Evolutionary conservation across 1,140 invertebrate species (phyloP).

Genomic region (Trigoniulus corallinus): DNA sequence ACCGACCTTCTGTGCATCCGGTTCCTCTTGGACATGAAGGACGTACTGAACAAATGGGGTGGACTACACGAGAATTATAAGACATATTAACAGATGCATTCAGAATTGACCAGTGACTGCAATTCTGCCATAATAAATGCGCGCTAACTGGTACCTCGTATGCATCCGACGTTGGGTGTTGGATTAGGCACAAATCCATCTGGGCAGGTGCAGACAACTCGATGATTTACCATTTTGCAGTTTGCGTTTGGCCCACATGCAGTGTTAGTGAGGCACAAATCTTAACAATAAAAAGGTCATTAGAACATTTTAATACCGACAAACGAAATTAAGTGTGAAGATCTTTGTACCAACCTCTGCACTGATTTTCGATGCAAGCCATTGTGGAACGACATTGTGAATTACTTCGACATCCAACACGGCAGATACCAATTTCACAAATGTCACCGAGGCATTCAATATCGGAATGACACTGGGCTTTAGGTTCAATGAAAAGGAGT

Average conservation of each 20-base stretch:
- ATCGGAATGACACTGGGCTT: conserved; percentile 4
- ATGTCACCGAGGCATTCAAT: conserved; percentile 8
- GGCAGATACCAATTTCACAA: conserved; percentile 4
- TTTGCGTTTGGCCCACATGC: conserved; percentile 69
- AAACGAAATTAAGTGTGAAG: not conserved
- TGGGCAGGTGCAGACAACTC: conserved; percentile 60
- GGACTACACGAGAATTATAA: conserved; percentile 4
- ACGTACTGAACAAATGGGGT: conserved; percentile 41
- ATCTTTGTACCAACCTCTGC: conserved; percentile 19
- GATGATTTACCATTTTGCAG: conserved; percentile 61
- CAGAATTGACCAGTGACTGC: too few relatives aligned
- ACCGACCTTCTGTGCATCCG: conserved; percentile 44
- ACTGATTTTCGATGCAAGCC: conserved; percentile 57
- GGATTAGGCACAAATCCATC: conserved; percentile 64
- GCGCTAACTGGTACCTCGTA: conserved; percentile 35
- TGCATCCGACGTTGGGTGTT: conserved; percentile 52
- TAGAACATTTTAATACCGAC: not conserved
- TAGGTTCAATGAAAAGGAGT: not conserved
- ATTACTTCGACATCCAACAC: conserved; percentile 55
- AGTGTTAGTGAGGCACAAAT: conserved; percentile 38
- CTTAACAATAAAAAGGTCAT: conserved; percentile 1
- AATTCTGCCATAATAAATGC: not conserved
- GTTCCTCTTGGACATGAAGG: conserved; percentile 50
- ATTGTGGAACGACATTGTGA: conserved; percentile 51
- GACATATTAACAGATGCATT: not conserved